These are phyloP conservation scores for Caenorhabditis remanei DNA, from an alignment of 1,140 invertebrate species.

Conservation along the genomic window DNA sequence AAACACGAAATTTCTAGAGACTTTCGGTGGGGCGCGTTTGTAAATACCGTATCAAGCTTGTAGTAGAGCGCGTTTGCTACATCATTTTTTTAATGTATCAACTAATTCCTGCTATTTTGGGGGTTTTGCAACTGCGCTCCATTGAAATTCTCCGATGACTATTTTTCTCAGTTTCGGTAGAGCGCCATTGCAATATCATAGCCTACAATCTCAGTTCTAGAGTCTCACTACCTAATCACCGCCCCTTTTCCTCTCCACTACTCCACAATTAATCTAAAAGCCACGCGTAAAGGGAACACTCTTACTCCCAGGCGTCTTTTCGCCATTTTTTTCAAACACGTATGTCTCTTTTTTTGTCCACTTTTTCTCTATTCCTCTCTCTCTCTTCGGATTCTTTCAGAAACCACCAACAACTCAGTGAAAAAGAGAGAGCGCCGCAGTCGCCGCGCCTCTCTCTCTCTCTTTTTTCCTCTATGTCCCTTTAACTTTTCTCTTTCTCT, in stretches of 20 bases:
- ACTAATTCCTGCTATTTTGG: no score
- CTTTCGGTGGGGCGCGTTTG: no score
- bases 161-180: no score
- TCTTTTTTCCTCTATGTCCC: not conserved
- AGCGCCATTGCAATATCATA: no score
- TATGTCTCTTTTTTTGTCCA: not conserved
- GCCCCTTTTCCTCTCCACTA: not conserved
- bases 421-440: not conserved
- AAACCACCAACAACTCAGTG: conserved; percentile 13
- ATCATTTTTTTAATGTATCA: no score
- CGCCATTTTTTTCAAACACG: not conserved
- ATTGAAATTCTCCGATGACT: no score
- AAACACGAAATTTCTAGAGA: no score
- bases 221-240: not conserved
- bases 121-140: no score
- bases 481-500: not conserved
- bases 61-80: no score
- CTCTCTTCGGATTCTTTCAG: not conserved
- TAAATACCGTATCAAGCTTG: no score
- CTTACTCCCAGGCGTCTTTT: not conserved
- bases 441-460: not conserved
- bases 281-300: not conserved
- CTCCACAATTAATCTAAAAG: no score
- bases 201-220: no score
- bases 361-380: not conserved